Evolutionary conservation across 2,113 vertebrate genomes (phyloP).

Genomic region (Epinephelus cyanopodus): DNA sequence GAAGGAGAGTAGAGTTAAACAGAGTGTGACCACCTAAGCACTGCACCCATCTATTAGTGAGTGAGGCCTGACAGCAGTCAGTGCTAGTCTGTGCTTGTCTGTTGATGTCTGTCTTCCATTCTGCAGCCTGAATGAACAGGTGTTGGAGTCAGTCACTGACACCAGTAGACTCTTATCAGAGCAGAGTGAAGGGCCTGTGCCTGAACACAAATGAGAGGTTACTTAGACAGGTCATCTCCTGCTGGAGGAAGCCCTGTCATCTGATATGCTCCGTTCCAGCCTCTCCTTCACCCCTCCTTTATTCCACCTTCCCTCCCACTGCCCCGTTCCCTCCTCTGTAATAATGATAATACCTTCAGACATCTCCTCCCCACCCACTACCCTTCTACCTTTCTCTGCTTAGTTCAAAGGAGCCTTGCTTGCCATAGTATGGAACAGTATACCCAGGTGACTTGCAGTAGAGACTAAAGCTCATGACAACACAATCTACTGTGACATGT

Average conservation of each 20-base stretch:
- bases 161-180: conserved; percentile 49
- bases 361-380: conserved; percentile 26
- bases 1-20: conserved; percentile 38
- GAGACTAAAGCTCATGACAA: conserved; percentile 4
- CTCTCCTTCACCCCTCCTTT: conserved; percentile 40
- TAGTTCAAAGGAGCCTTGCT: conserved; percentile 43
- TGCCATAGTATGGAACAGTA: conserved; percentile 8
- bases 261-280: conserved; percentile 57
- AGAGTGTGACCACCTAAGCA: conserved; percentile 30
- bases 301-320: conserved; percentile 15
- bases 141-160: conserved; percentile 55
- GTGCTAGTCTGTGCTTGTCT: conserved; percentile 58
- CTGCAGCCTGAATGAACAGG: conserved; percentile 59
- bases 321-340: conserved; percentile 7
- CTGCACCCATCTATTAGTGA: conserved; percentile 35
- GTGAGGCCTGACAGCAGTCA: conserved; percentile 27
- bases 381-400: conserved; percentile 26
- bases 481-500: conserved; percentile 12
- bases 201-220: conserved; percentile 49
- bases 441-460: conserved; percentile 32
- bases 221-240: conserved; percentile 69
- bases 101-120: conserved; percentile 41
- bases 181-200: conserved; percentile 17
- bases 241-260: conserved; percentile 70
- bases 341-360: conserved; percentile 37